phyloP scores from a whole-genome alignment of 1,140 invertebrate species.

The Harpegnathos saltator region DNA sequence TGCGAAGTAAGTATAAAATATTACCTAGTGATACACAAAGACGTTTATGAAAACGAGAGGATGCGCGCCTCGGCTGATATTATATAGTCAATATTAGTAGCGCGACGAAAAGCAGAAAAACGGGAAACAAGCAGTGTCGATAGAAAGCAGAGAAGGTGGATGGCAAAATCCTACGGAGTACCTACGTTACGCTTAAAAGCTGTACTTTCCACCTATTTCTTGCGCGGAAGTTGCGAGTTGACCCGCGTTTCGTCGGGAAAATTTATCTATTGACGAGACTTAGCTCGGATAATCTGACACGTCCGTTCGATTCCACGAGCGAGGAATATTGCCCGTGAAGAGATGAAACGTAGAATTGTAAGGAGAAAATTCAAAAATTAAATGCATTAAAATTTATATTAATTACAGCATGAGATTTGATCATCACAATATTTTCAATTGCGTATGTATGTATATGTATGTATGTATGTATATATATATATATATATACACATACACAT shows the following conservation, averaged over 20 bases:
- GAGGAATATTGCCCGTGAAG: not conserved
- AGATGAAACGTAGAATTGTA: too few species aligned
- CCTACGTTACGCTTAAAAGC: slow-evolving; percentile 53
- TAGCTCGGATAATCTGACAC: not conserved
- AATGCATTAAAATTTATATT: too few species aligned
- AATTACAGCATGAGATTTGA: too few species aligned
- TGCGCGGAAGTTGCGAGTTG: not conserved
- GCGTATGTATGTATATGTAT: too few species aligned
- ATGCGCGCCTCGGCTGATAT: slow-evolving; percentile 39
- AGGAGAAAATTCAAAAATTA: too few species aligned
- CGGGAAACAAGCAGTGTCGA: slow-evolving; percentile 7
- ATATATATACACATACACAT: too few species aligned
- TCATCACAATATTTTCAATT: too few species aligned
- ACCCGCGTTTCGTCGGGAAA: not conserved
- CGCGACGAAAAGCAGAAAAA: not conserved
- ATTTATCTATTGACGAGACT: too few species aligned
- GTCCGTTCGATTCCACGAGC: not conserved
- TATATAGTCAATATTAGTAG: slow-evolving; percentile 64
- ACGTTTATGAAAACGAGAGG: slow-evolving; percentile 32
- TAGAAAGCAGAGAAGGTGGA: not conserved
- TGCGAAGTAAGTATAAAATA: slow-evolving; percentile 44
- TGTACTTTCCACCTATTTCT: not conserved
- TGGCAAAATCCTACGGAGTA: slow-evolving; percentile 10
- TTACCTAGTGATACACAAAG: slow-evolving; percentile 48
- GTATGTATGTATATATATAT: too few species aligned